These are phyloP conservation scores for Amitus sp. DNA, from an alignment of 2,888 invertebrate species.

Conservation along the genomic window DNA sequence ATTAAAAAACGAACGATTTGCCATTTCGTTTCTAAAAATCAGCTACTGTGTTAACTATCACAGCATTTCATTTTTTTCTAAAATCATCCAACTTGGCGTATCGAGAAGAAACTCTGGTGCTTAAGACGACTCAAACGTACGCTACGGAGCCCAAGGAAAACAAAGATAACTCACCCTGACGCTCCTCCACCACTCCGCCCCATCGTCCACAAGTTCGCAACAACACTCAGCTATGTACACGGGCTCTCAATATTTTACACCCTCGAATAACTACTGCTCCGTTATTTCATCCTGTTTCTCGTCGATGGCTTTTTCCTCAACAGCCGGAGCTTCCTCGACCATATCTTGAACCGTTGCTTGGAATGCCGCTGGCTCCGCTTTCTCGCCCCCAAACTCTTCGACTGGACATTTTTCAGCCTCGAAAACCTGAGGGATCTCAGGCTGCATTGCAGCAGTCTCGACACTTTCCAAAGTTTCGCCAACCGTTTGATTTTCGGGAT, in stretches of 20 bases:
- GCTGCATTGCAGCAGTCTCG: too few species aligned
- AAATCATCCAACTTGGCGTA: slow-evolving; percentile 47
- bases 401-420: too few species aligned
- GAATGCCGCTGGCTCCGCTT: background rate
- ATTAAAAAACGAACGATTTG: slow-evolving; percentile 52
- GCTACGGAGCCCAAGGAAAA: slow-evolving; percentile 18
- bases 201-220: slow-evolving; percentile 20
- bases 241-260: slow-evolving; percentile 43
- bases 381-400: background rate
- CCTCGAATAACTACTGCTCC: slow-evolving; percentile 16
- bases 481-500: too few species aligned
- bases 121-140: slow-evolving; percentile 38
- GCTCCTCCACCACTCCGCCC: slow-evolving; percentile 49
- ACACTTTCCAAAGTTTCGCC: too few species aligned
- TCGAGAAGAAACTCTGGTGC: slow-evolving; percentile 41
- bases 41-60: slow-evolving; percentile 64
- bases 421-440: background rate
- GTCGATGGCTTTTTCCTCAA: slow-evolving; percentile 7
- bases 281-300: background rate
- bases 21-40: slow-evolving; percentile 10
- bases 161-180: slow-evolving; percentile 44
- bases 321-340: slow-evolving; percentile 1
- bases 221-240: slow-evolving; percentile 43
- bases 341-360: background rate
- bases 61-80: slow-evolving; percentile 52